Percentiles rank a stretch among this genome's conserved stretches.
phyloP scores from a whole-genome alignment of 2,888 invertebrate genomes.

The Axea sp. region DNA sequence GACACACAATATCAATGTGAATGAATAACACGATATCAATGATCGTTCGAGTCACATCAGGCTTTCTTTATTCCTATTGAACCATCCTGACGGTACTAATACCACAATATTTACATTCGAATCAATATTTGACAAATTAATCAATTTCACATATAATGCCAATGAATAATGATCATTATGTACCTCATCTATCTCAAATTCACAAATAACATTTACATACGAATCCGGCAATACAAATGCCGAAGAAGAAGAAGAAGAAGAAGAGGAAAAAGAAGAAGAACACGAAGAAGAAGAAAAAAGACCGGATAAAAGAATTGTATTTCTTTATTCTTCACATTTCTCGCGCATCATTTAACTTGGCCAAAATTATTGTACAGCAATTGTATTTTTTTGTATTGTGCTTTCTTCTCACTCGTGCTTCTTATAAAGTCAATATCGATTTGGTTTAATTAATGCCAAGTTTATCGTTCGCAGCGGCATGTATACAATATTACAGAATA shows the following conservation, averaged over 20 bases:
- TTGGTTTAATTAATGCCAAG: slow-evolving; percentile 50
- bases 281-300: no score
- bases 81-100: neutral
- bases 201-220: slow-evolving; percentile 48
- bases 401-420: slow-evolving; percentile 6
- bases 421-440: slow-evolving; percentile 40
- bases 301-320: slow-evolving; percentile 13
- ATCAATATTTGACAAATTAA: slow-evolving; percentile 39
- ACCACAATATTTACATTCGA: slow-evolving; percentile 35
- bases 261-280: no score
- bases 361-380: slow-evolving; percentile 17
- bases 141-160: slow-evolving; percentile 33
- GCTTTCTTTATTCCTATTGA: slow-evolving; percentile 1
- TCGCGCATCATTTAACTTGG: slow-evolving; percentile 40
- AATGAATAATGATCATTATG: slow-evolving; percentile 35
- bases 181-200: slow-evolving; percentile 37
- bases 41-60: no score
- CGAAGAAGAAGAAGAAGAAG: no score
- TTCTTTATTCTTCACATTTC: slow-evolving; percentile 32
- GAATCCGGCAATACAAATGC: slow-evolving; percentile 26
- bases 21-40: no score
- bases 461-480: slow-evolving; percentile 40
- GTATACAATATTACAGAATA: slow-evolving; percentile 52
- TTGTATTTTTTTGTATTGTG: neutral
- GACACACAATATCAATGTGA: no score